Evolutionary conservation across 2,113 vertebrate species (phyloP), one percentile per base, ranked within the genome.

Genomic region (Gavialis gangeticus): DNA sequence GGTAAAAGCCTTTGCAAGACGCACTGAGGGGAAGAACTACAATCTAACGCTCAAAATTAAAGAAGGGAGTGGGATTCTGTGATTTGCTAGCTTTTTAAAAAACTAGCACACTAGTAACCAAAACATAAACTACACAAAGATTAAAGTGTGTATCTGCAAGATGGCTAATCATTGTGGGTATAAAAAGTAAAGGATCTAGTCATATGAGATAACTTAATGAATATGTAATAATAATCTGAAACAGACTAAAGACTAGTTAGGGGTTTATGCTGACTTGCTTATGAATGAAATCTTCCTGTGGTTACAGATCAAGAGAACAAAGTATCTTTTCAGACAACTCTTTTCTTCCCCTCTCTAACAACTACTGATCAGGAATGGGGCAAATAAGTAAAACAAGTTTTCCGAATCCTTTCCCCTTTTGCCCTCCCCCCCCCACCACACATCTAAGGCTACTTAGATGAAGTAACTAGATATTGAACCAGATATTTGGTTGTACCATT

Each of bases 361-460:
- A 85, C 46, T 75, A 81, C 82, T 75, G 73, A 59, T 12, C 3
- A 0, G 63, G 14, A 91, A n/a, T 9, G 66, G 84, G 87, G 28
- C 78, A 73, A 37, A 88, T 25, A 25, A 89, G 81, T 94, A 93
- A 6, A 13, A 67, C 78, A 71, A 77, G 66, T 83, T 80, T 86
- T 75, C 83, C 87, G 84, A 62, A 91, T 6, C 17, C 83, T 71
- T 95, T 96, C 93, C 86, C 87, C 82, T 95, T 85, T 93, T 81
- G 94, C 91, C 3, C 14, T 82, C 56, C 87, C 46, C 46, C 46
- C 9, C 9, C 46, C 6, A 46, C 2, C 46, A 46, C 79, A 66
- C 28, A 88, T 75, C 64, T 85, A 91, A 56, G 58, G 90, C 75
- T 84, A 69, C 19, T 71, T 1, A 58, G 85, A 75, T 30, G 79